Base-by-base conservation (phyloP, 2,888 invertebrate species). In the Quadriops clusia region DNA sequence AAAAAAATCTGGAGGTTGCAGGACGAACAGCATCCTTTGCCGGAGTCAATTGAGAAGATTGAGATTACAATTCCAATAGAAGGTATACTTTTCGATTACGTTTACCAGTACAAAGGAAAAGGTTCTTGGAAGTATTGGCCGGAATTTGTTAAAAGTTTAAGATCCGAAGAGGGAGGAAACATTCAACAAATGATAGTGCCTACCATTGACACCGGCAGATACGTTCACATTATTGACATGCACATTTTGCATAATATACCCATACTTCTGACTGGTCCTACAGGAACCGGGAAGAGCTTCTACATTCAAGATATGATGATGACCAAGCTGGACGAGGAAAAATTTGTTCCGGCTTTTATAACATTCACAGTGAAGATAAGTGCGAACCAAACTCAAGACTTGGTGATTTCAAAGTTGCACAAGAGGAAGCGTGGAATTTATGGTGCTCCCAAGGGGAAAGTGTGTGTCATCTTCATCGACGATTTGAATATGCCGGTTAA, bases 401-500 rank as follows among this genome's bases (percentile, higher is more conserved):
- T 82, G 33, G 67, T 83, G 4, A 59, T 82, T 37, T 73, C 77
- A 0, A 81, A 80, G 53, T 49, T 83, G 35, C 65, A 71, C 16
- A 81, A 79, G 56, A 65, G 70, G 42, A 68, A 77, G 45, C 75
- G 77, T 53, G 81, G 81, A 30, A 71, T 73, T 38, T 86, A 75
- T 52, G 85, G 85, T 0, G 82, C 87, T 0, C 70, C 77, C 7
- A 70, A 69, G 55, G 83, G 81, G 1, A 80, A 80, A 58, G 64
- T 63, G 30, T 64, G 67, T 5, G 65, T 89, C 16, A 75, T 89
- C 42, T 89, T 89, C 55, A 76, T 90, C 28, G 90, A 90, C 52
- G 89, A 90, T 53, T 69, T 89, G 58, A 87, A 86, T 54, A 84
- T 87, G 83, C 87, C 89, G 0, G 71, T 70, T 15, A 82, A 82